Base-by-base conservation (phyloP, 2,113 vertebrate genomes). In the Toxotes chatareus region DNA sequence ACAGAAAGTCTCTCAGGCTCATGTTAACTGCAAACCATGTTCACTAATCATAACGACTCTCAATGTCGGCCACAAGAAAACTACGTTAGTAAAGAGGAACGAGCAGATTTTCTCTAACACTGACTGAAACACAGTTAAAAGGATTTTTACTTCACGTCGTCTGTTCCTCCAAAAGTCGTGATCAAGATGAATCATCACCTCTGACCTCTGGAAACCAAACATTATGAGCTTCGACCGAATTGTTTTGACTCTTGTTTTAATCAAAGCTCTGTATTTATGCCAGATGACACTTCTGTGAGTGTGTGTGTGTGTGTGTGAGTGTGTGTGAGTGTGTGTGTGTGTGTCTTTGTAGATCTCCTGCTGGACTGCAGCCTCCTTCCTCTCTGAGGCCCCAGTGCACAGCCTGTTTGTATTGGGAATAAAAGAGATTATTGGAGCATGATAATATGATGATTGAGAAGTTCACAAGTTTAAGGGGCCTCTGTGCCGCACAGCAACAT, bases 371-470 rank as follows among this genome's bases (percentile, higher is more conserved):
- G 69, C 47, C 36, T 84, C 67, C 9, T 32, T 57, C 60, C 76
- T 57, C 78, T 47, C 68, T 40, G 40, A 31, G 84, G 86, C 72
- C 83, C 61, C 74, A 49, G 72, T n/a, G 16, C 85, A 5, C 78
- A 57, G 80, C 38, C 7, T 84, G 91, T 89, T 87, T 89, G 74
- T 4, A 77, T 47, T 68, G 71, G 16, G 63, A 55, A 88, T 88
- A 90, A 92, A 91, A 61, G 84, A 59, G 84, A 67, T 93, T 92
- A 94, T 82, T 93, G 83, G 94, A 92, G 93, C 94, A 85, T 91
- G 88, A 87, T 88, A 85, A 93, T 70, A 44, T 44, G 86, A 87
- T 64, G 69, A 85, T 77, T 77, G 81, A 76, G 59, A 85, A 57
- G 76, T 53, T 56, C 23, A 62, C 23, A 57, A 13, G 68, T 76